Evolutionary conservation across 2,113 vertebrate genomes (phyloP).

Genomic region (Oncorhynchus clarkii): DNA sequence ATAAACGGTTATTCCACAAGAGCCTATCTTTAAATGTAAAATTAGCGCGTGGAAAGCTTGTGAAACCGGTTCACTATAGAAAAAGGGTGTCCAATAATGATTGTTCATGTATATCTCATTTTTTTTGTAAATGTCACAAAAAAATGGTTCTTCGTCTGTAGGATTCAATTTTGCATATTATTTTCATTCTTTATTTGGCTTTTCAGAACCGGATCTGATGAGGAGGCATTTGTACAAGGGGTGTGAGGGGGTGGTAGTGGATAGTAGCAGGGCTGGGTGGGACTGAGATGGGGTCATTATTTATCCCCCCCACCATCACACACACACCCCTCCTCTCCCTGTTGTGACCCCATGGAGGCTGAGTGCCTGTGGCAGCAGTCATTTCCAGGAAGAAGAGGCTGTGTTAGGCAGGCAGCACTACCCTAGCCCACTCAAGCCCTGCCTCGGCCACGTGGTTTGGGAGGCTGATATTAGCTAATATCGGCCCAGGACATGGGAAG

Average conservation of each 20-base stretch:
- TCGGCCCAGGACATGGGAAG: conserved; percentile 88
- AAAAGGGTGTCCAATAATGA: too few species aligned
- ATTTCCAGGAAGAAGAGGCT: conserved; percentile 86
- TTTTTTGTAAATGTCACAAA: too few species aligned
- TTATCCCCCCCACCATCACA: conserved; percentile 29
- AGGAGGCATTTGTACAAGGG: conserved; percentile 59
- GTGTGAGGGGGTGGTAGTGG: conserved; percentile 59
- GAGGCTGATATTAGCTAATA: conserved; percentile 90
- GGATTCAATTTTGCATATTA: too few species aligned
- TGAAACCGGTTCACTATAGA: too few species aligned
- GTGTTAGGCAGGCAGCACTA: conserved; percentile 68
- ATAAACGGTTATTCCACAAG: too few species aligned
- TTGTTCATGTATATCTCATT: too few species aligned
- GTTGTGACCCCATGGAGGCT: conserved; percentile 70
- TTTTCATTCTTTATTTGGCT: too few species aligned
- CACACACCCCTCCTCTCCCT: not conserved
- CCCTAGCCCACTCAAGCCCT: not conserved
- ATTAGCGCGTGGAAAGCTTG: too few species aligned
- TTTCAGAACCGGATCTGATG: conserved; percentile 30
- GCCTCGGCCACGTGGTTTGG: not conserved
- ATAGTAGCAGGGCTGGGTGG: conserved; percentile 52
- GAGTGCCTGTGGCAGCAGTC: conserved; percentile 86
- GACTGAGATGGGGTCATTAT: conserved; percentile 77
- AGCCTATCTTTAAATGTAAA: too few species aligned
- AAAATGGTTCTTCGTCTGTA: too few species aligned